Evolutionary conservation across 2,797 vertebrate genomes (phyloP), one percentile per base, ranked within the genome.

Genomic region (Megalops cyprinoides): DNA sequence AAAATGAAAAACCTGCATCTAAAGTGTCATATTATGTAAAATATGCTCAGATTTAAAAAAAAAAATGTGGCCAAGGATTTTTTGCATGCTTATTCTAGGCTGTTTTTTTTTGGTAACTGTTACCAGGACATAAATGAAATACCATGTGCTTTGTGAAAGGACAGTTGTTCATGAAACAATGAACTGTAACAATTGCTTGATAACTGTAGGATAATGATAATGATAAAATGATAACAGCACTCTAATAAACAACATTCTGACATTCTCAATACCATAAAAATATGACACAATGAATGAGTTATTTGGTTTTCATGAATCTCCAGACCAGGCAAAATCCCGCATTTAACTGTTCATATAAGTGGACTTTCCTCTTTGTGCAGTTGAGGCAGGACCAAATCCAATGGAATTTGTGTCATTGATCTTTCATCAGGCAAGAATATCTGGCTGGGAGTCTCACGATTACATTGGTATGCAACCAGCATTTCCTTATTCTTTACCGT

Each of bases 341-440:
- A 81, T 85, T 82, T 78, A 69, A 76, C 28, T 77, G 74, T 82
- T 86, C 82, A 85, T 85, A 84, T 85, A 85, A 84, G 79, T 81
- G 81, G 81, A 84, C 87, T 84, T 82, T 82, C 76, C 78, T 69
- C 60, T 25, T 67, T 77, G 60, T 81, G 76, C 75, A 82, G 62
- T 75, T 82, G 84, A 85, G 84, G 84, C 82, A 37, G 79, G 49
- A 48, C 67, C 67, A 82, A 85, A 86, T 82, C 82, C 55, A 7
- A 60, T 53, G 87, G 79, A 85, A 87, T 86, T 84, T 78, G 78
- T 79, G 82, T 79, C 80, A 86, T 80, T 80, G 82, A 81, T 86
- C 76, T 87, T 85, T 86, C 86, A 84, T 87, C 82, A 84, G 84
- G 81, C 78, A 44, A 44, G 62, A 79, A 79, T 83, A 85, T 87